Evolutionary conservation across 37 sponge, comb jelly and placozoan genomes (phyloP), one percentile per base, ranked within the genome.

Genomic region (Theonella swinhoei): DNA sequence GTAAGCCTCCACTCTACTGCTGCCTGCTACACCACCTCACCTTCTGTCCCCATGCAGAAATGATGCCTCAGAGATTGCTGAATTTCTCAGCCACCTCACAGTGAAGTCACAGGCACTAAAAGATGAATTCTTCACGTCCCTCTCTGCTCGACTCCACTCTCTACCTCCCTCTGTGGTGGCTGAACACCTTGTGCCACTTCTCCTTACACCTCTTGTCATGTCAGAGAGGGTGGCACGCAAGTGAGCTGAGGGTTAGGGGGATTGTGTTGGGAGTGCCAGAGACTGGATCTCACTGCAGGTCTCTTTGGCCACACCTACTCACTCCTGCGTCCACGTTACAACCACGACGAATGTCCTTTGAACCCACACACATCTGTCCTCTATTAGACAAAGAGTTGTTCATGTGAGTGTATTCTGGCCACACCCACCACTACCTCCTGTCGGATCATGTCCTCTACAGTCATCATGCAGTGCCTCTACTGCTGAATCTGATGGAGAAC

Each of bases 71-170:
- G 1, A 66, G 0, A 68, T 85, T 3, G 76, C 74, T 29, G 93
- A 92, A 5, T 92, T 92, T 65, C 82, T 92, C 37, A 73, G 64
- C 4, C 42, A 88, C 47, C 61, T 92, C 31, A 92, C 93, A 0
- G 28, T 88, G 0, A 84, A 92, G 59, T 72, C 39, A 17, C 38
- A 47, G 23, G 39, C 25, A n/a, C 86, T 76, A 0, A 92, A 88
- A 39, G 68, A 80, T n/a, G 1, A 30, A 23, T 92, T 92, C 71
- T 88, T 88, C 72, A n/a, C 5, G 0, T 34, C 29, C 20, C 80
- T 89, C 0, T 33, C 76, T 1, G 43, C 11, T 9, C 63, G 39
- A 20, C 80, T 89, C 0, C 76, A 75, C 68, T 43, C 85, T 17
- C 76, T 89, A 7, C 85, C 85, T 39, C 80, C 80, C 1, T 2